phyloP scores from a whole-genome alignment of 2,888 invertebrate genomes.

The Sesamia inferens region DNA sequence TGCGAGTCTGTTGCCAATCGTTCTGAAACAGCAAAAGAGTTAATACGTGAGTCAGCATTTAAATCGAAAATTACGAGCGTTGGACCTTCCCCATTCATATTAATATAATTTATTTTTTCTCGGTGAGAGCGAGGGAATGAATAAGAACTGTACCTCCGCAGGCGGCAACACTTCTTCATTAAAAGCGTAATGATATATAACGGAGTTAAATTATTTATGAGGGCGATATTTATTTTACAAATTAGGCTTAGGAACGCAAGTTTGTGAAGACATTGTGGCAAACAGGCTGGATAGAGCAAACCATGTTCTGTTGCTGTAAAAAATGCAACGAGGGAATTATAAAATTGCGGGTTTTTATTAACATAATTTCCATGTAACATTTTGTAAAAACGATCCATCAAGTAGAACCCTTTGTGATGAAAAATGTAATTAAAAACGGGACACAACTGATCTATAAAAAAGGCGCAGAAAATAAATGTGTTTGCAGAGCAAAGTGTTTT shows the following conservation, averaged over 20 bases:
- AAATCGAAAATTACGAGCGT: slow-evolving; percentile 60
- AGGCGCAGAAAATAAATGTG: slow-evolving; percentile 40
- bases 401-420: slow-evolving; percentile 45
- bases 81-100: slow-evolving; percentile 57
- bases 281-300: slow-evolving; percentile 16
- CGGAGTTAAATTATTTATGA: slow-evolving; percentile 61
- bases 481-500: slow-evolving; percentile 46
- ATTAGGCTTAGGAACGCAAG: slow-evolving; percentile 39
- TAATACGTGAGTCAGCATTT: slow-evolving; percentile 61
- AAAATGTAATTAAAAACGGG: slow-evolving; percentile 53
- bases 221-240: slow-evolving; percentile 60
- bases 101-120: slow-evolving; percentile 59
- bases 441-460: slow-evolving; percentile 39
- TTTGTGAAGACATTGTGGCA: slow-evolving; percentile 26
- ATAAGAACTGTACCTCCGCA: slow-evolving; percentile 57
- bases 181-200: slow-evolving; percentile 60
- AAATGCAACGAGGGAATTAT: slow-evolving; percentile 27
- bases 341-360: slow-evolving; percentile 31
- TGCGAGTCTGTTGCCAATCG: slow-evolving; percentile 12
- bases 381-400: slow-evolving; percentile 50
- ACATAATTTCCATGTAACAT: slow-evolving; percentile 30
- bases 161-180: slow-evolving; percentile 63
- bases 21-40: slow-evolving; percentile 35
- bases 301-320: slow-evolving; percentile 11
- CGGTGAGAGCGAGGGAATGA: slow-evolving; percentile 43